Evolutionary conservation across 2,888 invertebrate genomes (phyloP), one percentile per base, ranked within the genome.

Genomic region (Ophion slaviceki): DNA sequence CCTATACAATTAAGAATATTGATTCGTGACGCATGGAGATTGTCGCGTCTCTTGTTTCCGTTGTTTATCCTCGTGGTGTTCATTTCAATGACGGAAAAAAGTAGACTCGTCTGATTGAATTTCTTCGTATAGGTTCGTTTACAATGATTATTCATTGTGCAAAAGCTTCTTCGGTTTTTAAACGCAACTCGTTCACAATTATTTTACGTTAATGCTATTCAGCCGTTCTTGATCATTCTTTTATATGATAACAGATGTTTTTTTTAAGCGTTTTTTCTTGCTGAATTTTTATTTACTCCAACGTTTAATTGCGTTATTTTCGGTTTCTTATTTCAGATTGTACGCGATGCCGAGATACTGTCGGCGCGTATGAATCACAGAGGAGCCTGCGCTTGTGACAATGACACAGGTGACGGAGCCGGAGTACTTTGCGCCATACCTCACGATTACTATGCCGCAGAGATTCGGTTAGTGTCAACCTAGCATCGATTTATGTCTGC

Each of bases 381-480:
- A 89, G 99, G 99, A 92, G 99, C 99, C 75, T 99, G 99, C 95
- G 98, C 99, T 64, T 99, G 99, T 95, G 99, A 99, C 95, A 99
- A 99, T 95, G 99, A 99, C 95, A 99, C 99, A 77, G 99, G 99
- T 83, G 99, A 99, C 94, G 99, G 99, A 87, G 99, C 99, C 87
- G 99, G 99, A 82, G 98, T 99, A 86, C 96, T 99, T 92, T 97
- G 98, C 87, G 98, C 99, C 91, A 99, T 99, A 93, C 99, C 99
- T 67, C 99, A 99, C 94, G 96, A 97, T 91, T 97, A 99, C 94
- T 99, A 99, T 95, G 95, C 96, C 89, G 96, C 97, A 90, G 96
- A 97, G 93, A 95, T 98, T 92, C 96, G 97, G 98, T 98, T 95
- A 94, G 93, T 88, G 71, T 67, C 66, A 11, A 57, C 77, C 59